phyloP scores from a whole-genome alignment of 2,113 vertebrate species.

The Pteropus alecto region DNA sequence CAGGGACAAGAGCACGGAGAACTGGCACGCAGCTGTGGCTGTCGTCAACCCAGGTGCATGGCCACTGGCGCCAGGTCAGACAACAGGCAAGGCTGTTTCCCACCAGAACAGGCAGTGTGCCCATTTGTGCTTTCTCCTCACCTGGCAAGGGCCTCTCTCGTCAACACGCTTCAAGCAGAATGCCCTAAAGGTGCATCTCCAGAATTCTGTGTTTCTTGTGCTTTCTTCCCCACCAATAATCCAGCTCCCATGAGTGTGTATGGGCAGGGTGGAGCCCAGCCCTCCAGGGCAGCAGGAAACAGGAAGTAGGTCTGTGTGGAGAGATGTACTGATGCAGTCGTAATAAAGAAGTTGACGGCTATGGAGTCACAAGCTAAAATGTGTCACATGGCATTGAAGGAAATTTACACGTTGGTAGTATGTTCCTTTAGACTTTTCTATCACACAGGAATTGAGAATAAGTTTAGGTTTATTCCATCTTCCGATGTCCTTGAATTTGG shows the following conservation, averaged over 20 bases:
- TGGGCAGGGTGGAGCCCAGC: neutral
- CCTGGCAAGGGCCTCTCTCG: too few relatives aligned
- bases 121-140: too few relatives aligned
- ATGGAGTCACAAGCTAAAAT: neutral
- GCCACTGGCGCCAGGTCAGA: neutral
- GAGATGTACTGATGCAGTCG: neutral
- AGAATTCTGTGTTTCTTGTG: rapidly evolving
- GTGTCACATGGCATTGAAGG: neutral
- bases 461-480: neutral
- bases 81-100: neutral
- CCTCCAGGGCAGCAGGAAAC: neutral
- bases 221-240: neutral
- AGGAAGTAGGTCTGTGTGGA: neutral
- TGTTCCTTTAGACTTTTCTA: neutral
- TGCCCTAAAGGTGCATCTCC: neutral
- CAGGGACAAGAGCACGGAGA: neutral
- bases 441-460: neutral
- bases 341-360: neutral
- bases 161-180: neutral
- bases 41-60: neutral
- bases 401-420: neutral
- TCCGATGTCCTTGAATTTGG: neutral
- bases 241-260: neutral
- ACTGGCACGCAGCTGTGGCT: neutral
- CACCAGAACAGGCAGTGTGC: neutral